A percentile compares a stretch with the other conserved stretches of the same genome.
These are phyloP conservation scores for Megathymus violae DNA, from an alignment of 1,140 invertebrate species.

Conservation along the genomic window DNA sequence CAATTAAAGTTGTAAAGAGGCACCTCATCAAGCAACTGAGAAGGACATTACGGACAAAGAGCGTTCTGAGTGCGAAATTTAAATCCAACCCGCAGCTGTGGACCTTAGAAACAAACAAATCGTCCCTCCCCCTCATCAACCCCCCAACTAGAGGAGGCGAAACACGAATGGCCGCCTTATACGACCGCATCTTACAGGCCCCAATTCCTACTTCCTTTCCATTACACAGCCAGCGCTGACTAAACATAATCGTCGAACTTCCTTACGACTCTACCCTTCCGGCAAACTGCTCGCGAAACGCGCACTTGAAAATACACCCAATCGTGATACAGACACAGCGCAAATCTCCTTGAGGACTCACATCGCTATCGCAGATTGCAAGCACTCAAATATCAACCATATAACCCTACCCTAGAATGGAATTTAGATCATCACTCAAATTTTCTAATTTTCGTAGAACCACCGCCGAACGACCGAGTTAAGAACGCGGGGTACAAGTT, in stretches of 20 bases:
- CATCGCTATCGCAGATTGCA: conserved; percentile 9
- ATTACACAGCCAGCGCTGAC: conserved; percentile 80
- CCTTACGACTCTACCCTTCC: conserved; percentile 83
- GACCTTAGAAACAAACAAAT: conserved; percentile 81
- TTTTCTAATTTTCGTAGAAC: conserved; percentile 79
- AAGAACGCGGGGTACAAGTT: conserved; percentile 80
- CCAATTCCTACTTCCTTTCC: conserved; percentile 83
- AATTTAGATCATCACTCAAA: conserved; percentile 41
- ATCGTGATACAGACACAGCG: conserved; percentile 40
- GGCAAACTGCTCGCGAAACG: conserved; percentile 57
- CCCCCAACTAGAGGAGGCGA: conserved; percentile 44
- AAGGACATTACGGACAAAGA: conserved; percentile 73
- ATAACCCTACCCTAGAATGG: conserved; percentile 37
- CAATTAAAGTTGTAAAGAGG: conserved; percentile 75
- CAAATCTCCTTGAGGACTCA: conserved; percentile 40
- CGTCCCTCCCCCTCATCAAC: conserved; percentile 51
- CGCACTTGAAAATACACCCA: conserved; percentile 46
- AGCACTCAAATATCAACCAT: conserved; percentile 43
- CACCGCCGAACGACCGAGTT: conserved; percentile 76
- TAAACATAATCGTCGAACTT: conserved; percentile 83
- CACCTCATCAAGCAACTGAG: conserved; percentile 71
- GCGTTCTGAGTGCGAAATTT: conserved; percentile 71
- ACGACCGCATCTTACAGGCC: conserved; percentile 82
- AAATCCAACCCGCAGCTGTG: conserved; percentile 76
- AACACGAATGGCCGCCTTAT: conserved; percentile 75